Percentiles rank a stretch among this genome's conserved stretches.
These are phyloP conservation scores for Limenitis arthemis DNA, from an alignment of 2,888 invertebrate genomes.

Conservation along the genomic window DNA sequence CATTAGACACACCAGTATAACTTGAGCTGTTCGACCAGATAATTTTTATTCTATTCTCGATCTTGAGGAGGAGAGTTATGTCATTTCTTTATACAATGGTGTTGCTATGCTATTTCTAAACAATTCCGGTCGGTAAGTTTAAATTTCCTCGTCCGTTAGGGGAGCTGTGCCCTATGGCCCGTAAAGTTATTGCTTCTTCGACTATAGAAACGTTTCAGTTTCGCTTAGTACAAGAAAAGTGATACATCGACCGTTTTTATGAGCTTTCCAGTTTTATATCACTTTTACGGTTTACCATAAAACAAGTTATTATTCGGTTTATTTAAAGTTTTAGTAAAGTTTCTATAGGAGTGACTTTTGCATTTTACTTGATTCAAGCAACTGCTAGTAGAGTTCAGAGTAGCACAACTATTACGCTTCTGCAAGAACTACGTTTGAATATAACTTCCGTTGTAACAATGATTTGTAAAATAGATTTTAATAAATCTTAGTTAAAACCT, in stretches of 20 bases:
- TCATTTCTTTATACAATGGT: not conserved
- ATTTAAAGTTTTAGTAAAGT: constrained; percentile 3
- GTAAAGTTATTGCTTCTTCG: constrained; percentile 50
- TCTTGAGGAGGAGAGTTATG: not conserved
- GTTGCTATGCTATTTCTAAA: constrained; percentile 1
- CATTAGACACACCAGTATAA: not conserved
- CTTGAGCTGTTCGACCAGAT: not conserved
- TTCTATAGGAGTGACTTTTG: not conserved
- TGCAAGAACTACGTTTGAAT: no score
- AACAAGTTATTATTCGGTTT: not conserved
- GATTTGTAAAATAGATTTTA: no score
- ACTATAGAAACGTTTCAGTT: constrained; percentile 38
- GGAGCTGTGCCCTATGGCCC: constrained; percentile 42
- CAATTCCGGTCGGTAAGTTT: constrained; percentile 43
- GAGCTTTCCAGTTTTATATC: not conserved
- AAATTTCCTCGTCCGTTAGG: constrained; percentile 42
- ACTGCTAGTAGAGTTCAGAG: not conserved
- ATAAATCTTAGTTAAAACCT: no score
- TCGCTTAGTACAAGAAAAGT: constrained; percentile 27
- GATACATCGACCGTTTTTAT: constrained; percentile 6
- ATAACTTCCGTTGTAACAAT: no score
- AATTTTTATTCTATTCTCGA: not conserved
- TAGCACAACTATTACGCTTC: no score
- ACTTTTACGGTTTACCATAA: not conserved
- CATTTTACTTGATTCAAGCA: not conserved